Base-by-base conservation (phyloP, 2,113 vertebrate species). In the Grantiella picta region DNA sequence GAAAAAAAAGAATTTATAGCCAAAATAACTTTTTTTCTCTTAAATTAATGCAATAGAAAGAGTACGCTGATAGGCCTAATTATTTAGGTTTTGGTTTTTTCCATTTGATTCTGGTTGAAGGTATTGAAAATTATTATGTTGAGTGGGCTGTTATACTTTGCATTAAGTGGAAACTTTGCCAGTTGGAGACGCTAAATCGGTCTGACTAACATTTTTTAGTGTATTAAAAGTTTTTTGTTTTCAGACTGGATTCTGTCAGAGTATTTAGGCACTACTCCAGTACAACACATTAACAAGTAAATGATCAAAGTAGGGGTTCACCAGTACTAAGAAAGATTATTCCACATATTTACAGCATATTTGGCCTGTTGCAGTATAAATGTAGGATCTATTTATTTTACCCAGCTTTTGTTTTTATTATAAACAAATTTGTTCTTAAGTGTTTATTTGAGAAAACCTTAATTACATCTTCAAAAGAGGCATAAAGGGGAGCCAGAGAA, bases 1-100 rank as follows among this genome's bases (percentile, higher is more conserved):
- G 64, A 2, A 0, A 44, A 20, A 11, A 31, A 33, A 21, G 7
- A 16, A 27, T 1, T 65, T 66, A 20, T 0, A 82, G 10, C 1
- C 31, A 16, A 50, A 54, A 40, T 29, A 52, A 52, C 1, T 21
- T 36, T 56, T 61, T 56, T 61, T 5, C 3, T 8, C 8, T 76
- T 71, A 29, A 35, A 38, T 49, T 82, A 82, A 54, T 77, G 15
- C n/a, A 80, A 45, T 12, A 72, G 27, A 33, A 77, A 45, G 7
- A 12, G 6, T 52, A 33, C 2, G 64, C 5, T 54, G 31, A 69
- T 53, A 42, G 35, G 3, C 4, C 54, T 65, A 44, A 86, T 68
- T 86, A 77, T 60, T 83, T 63, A 59, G 5, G 8, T 13, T 81
- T 87, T 24, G 3, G 0, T 45, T 78, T 77, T 44, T 80, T 54